Evolutionary conservation across 2,113 vertebrate genomes (phyloP).

Genomic region (Phalacrocorax pelagicus): DNA sequence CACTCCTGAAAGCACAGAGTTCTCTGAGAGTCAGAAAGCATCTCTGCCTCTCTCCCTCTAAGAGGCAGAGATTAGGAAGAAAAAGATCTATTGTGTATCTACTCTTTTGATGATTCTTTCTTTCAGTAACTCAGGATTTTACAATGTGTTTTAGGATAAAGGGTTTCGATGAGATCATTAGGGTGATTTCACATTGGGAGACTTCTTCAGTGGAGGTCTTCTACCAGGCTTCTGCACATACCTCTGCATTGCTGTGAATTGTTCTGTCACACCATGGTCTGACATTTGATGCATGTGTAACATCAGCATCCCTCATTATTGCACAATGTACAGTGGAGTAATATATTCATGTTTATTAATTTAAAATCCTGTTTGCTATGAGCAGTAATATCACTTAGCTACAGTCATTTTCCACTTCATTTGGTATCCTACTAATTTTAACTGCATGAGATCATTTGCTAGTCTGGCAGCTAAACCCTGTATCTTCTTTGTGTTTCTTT

Average conservation of each 20-base stretch:
- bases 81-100: neutral
- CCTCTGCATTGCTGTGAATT: neutral
- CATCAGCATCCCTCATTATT: conserved; percentile 3
- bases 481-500: neutral
- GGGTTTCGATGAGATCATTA: neutral
- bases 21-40: neutral
- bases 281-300: conserved; percentile 1
- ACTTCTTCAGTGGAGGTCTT: neutral
- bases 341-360: conserved; percentile 64
- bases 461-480: neutral
- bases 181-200: neutral
- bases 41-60: neutral
- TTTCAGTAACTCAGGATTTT: neutral
- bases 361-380: conserved; percentile 44
- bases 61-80: neutral
- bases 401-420: conserved; percentile 60
- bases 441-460: conserved; percentile 9
- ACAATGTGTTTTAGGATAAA: neutral
- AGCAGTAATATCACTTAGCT: conserved; percentile 41
- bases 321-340: neutral
- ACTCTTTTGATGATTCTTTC: neutral
- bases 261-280: neutral
- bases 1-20: neutral
- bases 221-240: neutral
- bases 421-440: conserved; percentile 53